Evolutionary conservation across 2,888 invertebrate species (phyloP).

Genomic region (Hirtodrosophila trivittata): DNA sequence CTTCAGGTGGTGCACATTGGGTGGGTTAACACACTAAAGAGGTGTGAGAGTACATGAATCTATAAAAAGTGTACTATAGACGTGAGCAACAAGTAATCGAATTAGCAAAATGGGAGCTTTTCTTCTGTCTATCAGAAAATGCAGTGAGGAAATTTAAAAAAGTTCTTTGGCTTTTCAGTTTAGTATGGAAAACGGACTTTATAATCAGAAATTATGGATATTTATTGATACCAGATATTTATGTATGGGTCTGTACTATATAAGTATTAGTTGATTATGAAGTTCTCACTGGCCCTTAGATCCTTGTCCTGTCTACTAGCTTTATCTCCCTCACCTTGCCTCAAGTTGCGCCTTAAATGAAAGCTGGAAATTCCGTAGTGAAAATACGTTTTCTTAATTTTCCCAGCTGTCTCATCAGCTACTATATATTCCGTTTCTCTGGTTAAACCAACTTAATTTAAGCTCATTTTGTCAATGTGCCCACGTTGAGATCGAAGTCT

Average conservation of each 20-base stretch:
- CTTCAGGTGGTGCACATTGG: conserved; percentile 59
- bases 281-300: too few species aligned
- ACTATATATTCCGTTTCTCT: not conserved
- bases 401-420: not conserved
- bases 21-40: conserved; percentile 37
- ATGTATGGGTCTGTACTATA: too few species aligned
- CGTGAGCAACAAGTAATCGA: conserved; percentile 6
- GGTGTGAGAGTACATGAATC: conserved; percentile 35
- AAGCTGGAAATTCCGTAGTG: too few species aligned
- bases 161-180: too few species aligned
- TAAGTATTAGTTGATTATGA: too few species aligned
- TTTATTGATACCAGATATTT: too few species aligned
- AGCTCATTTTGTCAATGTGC: conserved; percentile 27
- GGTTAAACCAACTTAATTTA: conserved; percentile 11
- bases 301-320: too few species aligned
- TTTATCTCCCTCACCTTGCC: too few species aligned
- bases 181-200: too few species aligned
- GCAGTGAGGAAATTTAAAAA: too few species aligned
- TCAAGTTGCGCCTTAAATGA: too few species aligned
- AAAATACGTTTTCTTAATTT: not conserved
- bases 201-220: too few species aligned
- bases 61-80: conserved; percentile 1
- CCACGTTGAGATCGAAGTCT: conserved; percentile 10
- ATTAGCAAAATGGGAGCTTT: conserved; percentile 8
- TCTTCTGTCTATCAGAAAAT: not conserved